Evolutionary conservation across 2,113 vertebrate genomes (phyloP).

Genomic region (Macrotus californicus): DNA sequence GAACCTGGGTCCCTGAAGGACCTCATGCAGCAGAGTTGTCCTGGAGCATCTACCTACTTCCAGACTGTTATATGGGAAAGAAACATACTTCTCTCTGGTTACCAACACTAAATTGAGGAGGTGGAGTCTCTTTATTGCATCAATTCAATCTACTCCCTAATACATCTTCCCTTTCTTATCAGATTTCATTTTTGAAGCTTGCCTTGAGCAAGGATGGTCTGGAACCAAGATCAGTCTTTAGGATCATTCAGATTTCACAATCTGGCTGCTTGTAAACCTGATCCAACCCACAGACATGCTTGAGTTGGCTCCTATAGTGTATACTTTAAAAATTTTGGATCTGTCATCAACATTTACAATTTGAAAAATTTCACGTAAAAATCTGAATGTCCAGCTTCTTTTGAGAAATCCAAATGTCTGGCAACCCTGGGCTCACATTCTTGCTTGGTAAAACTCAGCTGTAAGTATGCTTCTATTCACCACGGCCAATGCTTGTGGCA

Average conservation of each 20-base stretch:
- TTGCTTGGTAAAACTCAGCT: neutral
- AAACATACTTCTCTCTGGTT: neutral
- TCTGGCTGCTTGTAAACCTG: neutral
- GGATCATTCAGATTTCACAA: slow-evolving; percentile 2
- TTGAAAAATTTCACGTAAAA: slow-evolving; percentile 13
- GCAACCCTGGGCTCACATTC: neutral
- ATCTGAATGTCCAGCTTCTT: neutral
- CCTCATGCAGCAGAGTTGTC: neutral
- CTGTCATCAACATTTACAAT: neutral
- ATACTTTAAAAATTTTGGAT: neutral
- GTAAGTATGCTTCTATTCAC: neutral
- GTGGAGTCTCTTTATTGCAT: neutral
- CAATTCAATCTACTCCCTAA: neutral
- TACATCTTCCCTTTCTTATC: neutral
- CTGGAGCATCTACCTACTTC: neutral
- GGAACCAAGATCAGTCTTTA: neutral
- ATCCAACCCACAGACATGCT: neutral
- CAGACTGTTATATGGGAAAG: neutral
- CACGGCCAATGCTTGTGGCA: neutral
- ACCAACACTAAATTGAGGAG: neutral
- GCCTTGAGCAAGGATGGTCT: neutral
- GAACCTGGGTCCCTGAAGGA: neutral
- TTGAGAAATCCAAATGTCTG: neutral
- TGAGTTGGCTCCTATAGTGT: neutral
- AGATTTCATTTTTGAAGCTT: slow-evolving; percentile 14